Percentiles rank a stretch among this genome's conserved stretches.
Evolutionary conservation across 2,888 invertebrate species (phyloP).

Genomic region (Zhengitettix transpicula): DNA sequence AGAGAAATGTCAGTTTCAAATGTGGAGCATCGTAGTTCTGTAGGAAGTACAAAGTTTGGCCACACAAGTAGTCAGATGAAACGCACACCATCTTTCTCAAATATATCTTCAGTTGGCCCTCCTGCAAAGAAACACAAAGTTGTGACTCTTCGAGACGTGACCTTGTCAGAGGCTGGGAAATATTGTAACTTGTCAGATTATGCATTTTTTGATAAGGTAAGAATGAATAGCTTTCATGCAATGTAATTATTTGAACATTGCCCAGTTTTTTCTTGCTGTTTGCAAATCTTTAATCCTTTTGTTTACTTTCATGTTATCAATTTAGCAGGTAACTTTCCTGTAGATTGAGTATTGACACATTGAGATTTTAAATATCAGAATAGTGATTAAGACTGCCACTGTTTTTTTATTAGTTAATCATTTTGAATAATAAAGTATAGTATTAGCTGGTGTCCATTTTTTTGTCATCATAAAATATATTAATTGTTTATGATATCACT

Average conservation of each 20-base stretch:
- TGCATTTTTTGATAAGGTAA: constrained; percentile 86
- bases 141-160: constrained; percentile 57
- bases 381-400: no score
- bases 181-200: constrained; percentile 82
- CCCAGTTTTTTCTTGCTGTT: no score
- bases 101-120: constrained; percentile 22
- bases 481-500: not conserved
- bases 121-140: constrained; percentile 47
- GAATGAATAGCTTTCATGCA: not conserved
- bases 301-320: no score
- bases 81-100: constrained; percentile 33
- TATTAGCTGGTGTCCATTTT: no score
- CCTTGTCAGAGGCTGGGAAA: constrained; percentile 77
- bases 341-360: no score
- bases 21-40: constrained; percentile 6
- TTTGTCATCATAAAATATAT: not conserved
- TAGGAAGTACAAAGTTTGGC: constrained; percentile 10
- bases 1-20: not conserved
- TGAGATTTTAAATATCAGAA: no score
- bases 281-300: no score
- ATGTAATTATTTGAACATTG: no score
- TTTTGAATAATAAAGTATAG: no score
- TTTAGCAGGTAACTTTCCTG: no score
- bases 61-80: constrained; percentile 26
- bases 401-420: no score